Evolutionary conservation across 2,113 vertebrate species (phyloP).

Genomic region (Macrotus californicus): DNA sequence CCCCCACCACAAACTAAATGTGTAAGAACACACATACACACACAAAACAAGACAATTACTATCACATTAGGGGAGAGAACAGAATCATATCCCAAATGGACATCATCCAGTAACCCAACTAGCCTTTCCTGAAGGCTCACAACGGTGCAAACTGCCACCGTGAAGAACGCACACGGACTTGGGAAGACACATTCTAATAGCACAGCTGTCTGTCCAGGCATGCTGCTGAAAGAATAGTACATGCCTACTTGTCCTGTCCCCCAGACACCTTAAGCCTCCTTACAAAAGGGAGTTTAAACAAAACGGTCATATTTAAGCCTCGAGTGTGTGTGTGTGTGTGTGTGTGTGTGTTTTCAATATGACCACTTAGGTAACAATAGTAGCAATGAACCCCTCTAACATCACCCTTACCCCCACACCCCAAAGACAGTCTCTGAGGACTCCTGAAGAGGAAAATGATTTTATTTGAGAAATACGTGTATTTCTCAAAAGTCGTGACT

Average conservation of each 20-base stretch:
- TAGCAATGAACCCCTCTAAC: not conserved
- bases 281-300: constrained; percentile 27
- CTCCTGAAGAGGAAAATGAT: not conserved
- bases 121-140: not conserved
- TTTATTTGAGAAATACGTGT: not conserved
- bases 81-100: not conserved
- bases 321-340: not conserved
- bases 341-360: not conserved
- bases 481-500: constrained; percentile 1
- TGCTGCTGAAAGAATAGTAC: not conserved
- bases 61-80: not conserved
- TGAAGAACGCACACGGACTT: not conserved
- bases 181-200: constrained; percentile 24
- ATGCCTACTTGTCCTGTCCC: constrained; percentile 32
- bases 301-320: constrained; percentile 38
- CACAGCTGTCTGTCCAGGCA: constrained; percentile 67
- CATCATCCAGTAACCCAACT: not conserved
- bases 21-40: not conserved
- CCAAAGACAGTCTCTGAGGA: not conserved
- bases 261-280: constrained; percentile 12
- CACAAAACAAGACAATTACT: not conserved
- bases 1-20: not conserved
- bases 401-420: not conserved
- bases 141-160: not conserved
- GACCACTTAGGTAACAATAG: not conserved